phyloP scores from a whole-genome alignment of 2,797 vertebrate species.

The Novumbra hubbsi region DNA sequence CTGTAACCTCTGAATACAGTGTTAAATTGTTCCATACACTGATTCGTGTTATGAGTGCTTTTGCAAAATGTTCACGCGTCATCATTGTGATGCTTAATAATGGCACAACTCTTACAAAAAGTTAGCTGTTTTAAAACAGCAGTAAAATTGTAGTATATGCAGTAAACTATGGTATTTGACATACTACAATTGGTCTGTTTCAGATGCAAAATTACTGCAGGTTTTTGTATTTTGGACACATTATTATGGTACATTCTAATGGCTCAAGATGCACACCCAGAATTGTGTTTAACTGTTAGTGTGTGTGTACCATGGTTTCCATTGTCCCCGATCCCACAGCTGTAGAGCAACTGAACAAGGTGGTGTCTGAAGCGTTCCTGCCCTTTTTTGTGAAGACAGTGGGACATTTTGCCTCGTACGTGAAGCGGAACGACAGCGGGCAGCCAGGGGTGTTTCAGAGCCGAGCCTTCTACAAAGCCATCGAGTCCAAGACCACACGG shows the following conservation, averaged over 20 bases:
- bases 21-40: neutral
- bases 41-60: neutral
- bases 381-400: slow-evolving; percentile 87
- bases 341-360: slow-evolving; percentile 81
- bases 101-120: neutral
- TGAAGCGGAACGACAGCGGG: slow-evolving; percentile 58
- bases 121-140: no score
- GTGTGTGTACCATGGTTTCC: neutral
- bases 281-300: neutral
- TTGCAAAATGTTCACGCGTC: neutral
- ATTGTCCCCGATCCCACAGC: no score
- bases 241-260: neutral
- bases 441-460: slow-evolving; percentile 76
- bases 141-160: no score
- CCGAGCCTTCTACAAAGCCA: slow-evolving; percentile 82
- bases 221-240: neutral
- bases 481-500: slow-evolving; percentile 79
- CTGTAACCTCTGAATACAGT: neutral
- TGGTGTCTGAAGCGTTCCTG: slow-evolving; percentile 87
- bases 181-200: no score
- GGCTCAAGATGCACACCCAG: neutral
- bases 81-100: neutral
- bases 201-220: no score
- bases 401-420: slow-evolving; percentile 80
- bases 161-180: no score